phyloP scores from a whole-genome alignment of 2,113 vertebrate genomes.

The Passer domesticus region DNA sequence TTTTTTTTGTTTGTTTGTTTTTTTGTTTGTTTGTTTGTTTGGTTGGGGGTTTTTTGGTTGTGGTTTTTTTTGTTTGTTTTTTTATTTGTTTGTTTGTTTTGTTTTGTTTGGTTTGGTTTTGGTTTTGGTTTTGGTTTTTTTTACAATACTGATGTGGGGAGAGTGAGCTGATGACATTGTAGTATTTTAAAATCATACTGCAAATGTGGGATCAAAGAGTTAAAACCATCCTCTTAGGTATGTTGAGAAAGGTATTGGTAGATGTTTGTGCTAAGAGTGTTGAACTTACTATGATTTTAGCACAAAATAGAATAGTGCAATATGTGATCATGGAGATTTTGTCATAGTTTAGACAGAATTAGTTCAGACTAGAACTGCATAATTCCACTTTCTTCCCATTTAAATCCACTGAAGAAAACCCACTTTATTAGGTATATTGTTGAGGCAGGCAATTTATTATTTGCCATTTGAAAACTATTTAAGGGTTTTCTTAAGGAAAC shows the following conservation, averaged over 20 bases:
- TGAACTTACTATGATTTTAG: neutral
- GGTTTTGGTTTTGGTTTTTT: neutral
- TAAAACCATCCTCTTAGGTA: neutral
- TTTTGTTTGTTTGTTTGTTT: neutral
- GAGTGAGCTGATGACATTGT: neutral
- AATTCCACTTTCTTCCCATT: neutral
- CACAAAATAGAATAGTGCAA: neutral
- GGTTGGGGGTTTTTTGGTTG: too few species aligned
- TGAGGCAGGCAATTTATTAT: neutral
- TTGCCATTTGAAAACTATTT: neutral
- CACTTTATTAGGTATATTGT: neutral
- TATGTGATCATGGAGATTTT: neutral
- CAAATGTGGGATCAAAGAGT: neutral
- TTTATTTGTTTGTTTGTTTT: neutral
- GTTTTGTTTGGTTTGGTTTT: too few species aligned
- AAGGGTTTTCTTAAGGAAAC: neutral
- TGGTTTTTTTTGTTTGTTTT: neutral
- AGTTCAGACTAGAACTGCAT: neutral
- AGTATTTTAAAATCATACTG: neutral
- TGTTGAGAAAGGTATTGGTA: neutral
- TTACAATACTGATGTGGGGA: neutral
- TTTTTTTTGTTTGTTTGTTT: fast-evolving
- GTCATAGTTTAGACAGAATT: neutral
- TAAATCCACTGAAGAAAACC: neutral
- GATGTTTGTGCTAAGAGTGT: neutral